Base-by-base conservation (phyloP, 92 coral and sea anemone species). In the Plumapathes pennacea region DNA sequence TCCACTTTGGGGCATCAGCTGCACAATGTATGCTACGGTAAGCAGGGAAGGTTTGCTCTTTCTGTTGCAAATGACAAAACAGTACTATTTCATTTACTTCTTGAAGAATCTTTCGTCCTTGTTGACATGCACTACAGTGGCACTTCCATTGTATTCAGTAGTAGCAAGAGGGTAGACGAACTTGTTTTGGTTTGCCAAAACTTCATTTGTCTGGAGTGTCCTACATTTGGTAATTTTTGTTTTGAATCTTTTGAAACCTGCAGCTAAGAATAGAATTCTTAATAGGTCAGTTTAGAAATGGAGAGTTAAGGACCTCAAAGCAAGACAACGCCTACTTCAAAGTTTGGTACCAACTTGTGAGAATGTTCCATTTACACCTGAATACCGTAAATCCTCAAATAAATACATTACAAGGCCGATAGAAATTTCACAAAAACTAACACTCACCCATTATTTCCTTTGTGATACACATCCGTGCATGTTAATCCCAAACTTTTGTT, bases 41-140 rank as follows among this genome's bases (percentile, higher is more conserved):
- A 0, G 34, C 54, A 40, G 3, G 59, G 67, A 23, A 7, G 27
- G 33, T 48, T 34, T 5, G 46, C 59, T 3, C 47, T 57, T 30
- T 50, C 27, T 15, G 57, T 69, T 24, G 59, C 60, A 30, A 70
- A 57, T 51, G 67, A 58, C 24, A 70, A 70, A 37, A 70, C 58
- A 2, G 77, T 70, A 10, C 52, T 70, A 30, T 58, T 70, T 25
- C 15, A 52, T 34, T 15, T 67, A 34, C 34, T 57, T 11, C 42
- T 25, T 12, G n/a, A 9, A 47, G 28, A 38, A 22, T 70, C 64
- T 24, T 46, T 72, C 21, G 52, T 38, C 28, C 43, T 72, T 27
- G 56, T 72, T 22, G 80, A 72, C 43, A 72, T 56, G n/a, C 80
- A 72, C 46, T 46, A 1, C 41, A 40, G 34, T 60, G 78, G 78